These are phyloP conservation scores for Athene noctua DNA, from an alignment of 2,113 vertebrate species.

Conservation along the genomic window DNA sequence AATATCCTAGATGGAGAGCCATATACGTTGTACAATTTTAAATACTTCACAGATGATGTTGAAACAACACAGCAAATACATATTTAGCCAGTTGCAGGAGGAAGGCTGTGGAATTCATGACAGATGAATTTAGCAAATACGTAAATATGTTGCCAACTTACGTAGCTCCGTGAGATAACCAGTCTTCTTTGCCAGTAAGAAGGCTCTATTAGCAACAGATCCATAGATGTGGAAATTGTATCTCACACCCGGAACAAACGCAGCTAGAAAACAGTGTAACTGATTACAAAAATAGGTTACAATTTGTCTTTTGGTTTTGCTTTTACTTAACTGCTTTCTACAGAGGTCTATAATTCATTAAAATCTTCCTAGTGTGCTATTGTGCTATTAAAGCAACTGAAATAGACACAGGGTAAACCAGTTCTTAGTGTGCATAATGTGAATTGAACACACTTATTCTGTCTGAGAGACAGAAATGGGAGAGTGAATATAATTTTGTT, in stretches of 20 bases:
- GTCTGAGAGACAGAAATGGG: background rate
- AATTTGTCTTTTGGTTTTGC: background rate
- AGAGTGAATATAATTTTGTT: background rate
- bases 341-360: background rate
- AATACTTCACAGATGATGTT: background rate
- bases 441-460: background rate
- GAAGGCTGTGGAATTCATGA: background rate
- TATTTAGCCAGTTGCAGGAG: background rate
- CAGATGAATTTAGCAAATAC: background rate
- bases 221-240: conserved; percentile 64
- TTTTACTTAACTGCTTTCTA: background rate
- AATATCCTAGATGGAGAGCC: background rate
- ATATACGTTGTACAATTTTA: background rate
- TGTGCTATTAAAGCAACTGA: background rate
- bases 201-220: background rate
- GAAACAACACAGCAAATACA: background rate
- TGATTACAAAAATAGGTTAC: background rate
- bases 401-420: background rate
- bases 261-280: conserved; percentile 23
- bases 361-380: background rate
- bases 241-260: conserved; percentile 51
- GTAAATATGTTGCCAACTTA: conserved; percentile 7
- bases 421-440: background rate
- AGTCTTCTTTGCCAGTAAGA: conserved; percentile 48
- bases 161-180: conserved; percentile 64